Conservation (phyloP, 2,113 vertebrate species). For the Plecotus auritus region DNA sequence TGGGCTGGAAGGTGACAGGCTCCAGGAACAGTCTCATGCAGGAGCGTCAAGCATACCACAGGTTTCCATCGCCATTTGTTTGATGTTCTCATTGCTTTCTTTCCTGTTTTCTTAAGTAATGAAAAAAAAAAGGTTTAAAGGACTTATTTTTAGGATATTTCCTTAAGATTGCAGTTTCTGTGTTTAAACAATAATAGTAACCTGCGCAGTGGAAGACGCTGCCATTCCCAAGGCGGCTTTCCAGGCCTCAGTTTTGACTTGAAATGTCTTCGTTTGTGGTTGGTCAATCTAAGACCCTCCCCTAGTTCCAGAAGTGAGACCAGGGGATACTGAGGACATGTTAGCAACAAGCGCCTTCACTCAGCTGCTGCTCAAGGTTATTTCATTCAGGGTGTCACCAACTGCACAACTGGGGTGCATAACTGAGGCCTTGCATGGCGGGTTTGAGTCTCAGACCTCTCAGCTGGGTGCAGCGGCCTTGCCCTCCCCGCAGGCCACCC, state of each 20-base stretch:
- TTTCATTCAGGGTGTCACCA: neutral
- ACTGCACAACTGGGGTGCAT: neutral
- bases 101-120: neutral
- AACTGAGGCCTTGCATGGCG: neutral
- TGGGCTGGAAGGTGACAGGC: neutral
- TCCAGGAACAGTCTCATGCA: no score
- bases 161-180: neutral
- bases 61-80: neutral
- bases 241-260: neutral
- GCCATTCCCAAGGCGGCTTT: neutral
- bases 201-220: neutral
- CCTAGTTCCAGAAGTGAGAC: neutral
- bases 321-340: neutral
- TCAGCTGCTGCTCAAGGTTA: neutral
- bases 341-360: neutral
- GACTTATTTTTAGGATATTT: neutral
- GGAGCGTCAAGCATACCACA: neutral
- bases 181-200: neutral
- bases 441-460: no score
- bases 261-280: neutral
- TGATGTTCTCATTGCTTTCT: conserved; percentile 4
- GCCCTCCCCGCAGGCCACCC: no score
- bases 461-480: no score
- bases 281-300: neutral
- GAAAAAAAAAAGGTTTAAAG: neutral